phyloP scores from a whole-genome alignment of 2,113 vertebrate genomes.

The Typhlomys cinereus region DNA sequence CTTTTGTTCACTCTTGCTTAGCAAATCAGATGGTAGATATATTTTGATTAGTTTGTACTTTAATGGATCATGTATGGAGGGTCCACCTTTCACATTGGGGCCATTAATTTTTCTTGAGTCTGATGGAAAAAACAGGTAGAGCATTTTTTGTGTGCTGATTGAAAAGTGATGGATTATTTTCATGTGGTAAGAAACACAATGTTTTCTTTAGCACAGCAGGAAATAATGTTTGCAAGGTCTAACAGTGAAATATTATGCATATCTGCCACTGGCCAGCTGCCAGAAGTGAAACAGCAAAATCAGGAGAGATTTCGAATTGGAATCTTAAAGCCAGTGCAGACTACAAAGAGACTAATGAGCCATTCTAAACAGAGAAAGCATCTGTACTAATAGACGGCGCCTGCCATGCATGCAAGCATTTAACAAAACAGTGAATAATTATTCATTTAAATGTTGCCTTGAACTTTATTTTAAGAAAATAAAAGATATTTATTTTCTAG shows the following conservation, averaged over 20 bases:
- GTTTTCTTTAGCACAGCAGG: conserved; percentile 99
- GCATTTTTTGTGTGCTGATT: conserved; percentile 86
- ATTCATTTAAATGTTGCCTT: conserved; percentile 84
- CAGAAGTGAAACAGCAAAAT: conserved; percentile 87
- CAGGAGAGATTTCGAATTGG: conserved; percentile 85
- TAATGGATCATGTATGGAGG: conserved; percentile 90
- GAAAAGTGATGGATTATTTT: conserved; percentile 97
- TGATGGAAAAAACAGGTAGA: conserved; percentile 98
- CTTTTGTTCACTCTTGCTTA: conserved; percentile 80
- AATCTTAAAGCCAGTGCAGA: conserved; percentile 83
- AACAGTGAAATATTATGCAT: conserved; percentile 96
- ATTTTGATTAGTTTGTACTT: conserved; percentile 89
- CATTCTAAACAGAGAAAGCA: conserved; percentile 83
- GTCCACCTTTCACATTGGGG: conserved; percentile 88
- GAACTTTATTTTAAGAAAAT: conserved; percentile 82
- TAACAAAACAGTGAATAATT: conserved; percentile 88
- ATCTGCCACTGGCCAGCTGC: conserved; percentile 92
- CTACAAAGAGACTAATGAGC: conserved; percentile 85
- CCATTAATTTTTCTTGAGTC: conserved; percentile 88
- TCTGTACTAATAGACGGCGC: conserved; percentile 82
- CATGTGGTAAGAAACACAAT: conserved; percentile 98
- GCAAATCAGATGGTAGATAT: conserved; percentile 86
- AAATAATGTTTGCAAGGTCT: conserved; percentile 98
- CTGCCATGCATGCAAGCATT: conserved; percentile 80
- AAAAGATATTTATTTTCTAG: conserved; percentile 69